Conservation (phyloP, 2,888 invertebrate genomes). For the Leucania comma region DNA sequence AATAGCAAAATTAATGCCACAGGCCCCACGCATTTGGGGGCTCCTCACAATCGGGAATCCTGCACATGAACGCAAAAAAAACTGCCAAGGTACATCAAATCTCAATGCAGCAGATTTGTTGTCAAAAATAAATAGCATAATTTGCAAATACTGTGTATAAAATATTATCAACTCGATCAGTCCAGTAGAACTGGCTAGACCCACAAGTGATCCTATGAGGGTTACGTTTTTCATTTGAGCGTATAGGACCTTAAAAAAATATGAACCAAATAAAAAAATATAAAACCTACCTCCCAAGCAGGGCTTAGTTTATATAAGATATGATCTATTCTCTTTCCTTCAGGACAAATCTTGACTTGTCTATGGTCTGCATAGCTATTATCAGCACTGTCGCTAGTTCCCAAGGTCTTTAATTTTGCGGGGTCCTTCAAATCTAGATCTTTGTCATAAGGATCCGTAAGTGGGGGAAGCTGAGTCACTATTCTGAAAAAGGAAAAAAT, state of each 20-base stretch:
- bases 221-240: neutral
- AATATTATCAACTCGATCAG: too few relatives aligned
- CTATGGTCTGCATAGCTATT: slow-evolving; percentile 95
- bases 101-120: too few relatives aligned
- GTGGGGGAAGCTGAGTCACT: slow-evolving; percentile 85
- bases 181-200: neutral
- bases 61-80: too few relatives aligned
- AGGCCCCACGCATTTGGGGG: too few relatives aligned
- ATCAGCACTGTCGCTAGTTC: slow-evolving; percentile 93
- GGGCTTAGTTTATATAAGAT: slow-evolving; percentile 92
- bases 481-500: slow-evolving; percentile 71
- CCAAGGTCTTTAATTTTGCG: slow-evolving; percentile 73
- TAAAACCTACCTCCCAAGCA: slow-evolving; percentile 76
- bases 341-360: slow-evolving; percentile 88
- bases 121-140: too few relatives aligned
- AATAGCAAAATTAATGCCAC: too few relatives aligned
- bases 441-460: slow-evolving; percentile 80
- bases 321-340: slow-evolving; percentile 98
- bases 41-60: too few relatives aligned
- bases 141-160: too few relatives aligned
- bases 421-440: slow-evolving; percentile 69
- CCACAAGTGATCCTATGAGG: neutral
- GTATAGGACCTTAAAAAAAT: neutral
- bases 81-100: too few relatives aligned
- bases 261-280: neutral